Evolutionary conservation across 2,113 vertebrate species (phyloP).

Genomic region (Herpailurus yagouaroundi): DNA sequence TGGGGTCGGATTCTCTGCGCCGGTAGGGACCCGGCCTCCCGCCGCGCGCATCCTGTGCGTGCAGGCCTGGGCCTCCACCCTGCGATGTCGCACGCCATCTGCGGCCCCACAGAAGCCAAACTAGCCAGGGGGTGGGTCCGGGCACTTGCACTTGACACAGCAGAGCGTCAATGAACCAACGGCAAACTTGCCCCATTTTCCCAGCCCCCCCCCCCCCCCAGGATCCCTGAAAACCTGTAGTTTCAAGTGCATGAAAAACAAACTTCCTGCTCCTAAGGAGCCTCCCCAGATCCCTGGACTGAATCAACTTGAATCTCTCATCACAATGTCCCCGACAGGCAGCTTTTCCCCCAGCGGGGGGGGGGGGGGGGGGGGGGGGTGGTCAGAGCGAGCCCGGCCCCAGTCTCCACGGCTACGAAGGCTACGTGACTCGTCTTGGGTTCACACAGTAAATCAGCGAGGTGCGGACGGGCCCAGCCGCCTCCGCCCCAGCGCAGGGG

Average conservation of each 20-base stretch:
- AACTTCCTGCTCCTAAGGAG: accelerated
- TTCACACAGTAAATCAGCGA: background rate
- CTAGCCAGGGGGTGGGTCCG: background rate
- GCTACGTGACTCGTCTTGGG: accelerated
- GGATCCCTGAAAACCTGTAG: background rate
- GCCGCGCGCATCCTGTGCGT: accelerated
- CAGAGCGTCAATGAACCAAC: too few species aligned
- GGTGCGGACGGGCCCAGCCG: background rate
- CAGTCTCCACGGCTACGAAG: accelerated
- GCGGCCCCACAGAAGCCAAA: background rate
- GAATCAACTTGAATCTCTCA: background rate
- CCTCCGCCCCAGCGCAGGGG: background rate
- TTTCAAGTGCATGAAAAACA: accelerated
- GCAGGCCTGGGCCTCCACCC: background rate
- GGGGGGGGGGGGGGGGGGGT: background rate
- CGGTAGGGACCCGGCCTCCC: background rate
- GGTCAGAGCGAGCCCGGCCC: accelerated
- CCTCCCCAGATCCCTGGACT: too few species aligned
- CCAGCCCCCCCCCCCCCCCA: accelerated
- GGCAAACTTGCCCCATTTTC: accelerated
- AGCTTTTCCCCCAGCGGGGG: background rate
- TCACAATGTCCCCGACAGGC: background rate
- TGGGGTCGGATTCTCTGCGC: too few species aligned
- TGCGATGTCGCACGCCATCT: accelerated
- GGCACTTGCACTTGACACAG: background rate